Evolutionary conservation across 2,888 invertebrate genomes (phyloP).

Genomic region (Stomorhina lunata): DNA sequence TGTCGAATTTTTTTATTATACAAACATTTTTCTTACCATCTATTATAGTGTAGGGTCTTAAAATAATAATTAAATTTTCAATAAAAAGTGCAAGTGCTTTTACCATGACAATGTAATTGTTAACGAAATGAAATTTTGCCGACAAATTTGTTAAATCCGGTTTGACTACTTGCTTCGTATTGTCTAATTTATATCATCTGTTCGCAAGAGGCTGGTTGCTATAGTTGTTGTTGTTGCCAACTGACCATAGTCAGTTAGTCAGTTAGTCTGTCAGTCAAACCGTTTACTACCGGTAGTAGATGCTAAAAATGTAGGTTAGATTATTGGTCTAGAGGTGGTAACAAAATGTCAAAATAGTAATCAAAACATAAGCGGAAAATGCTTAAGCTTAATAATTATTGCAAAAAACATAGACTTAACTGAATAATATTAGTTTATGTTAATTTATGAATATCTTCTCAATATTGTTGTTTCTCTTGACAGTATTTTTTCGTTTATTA

Average conservation of each 20-base stretch:
- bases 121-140: not conserved
- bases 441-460: not conserved
- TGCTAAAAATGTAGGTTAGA: slow-evolving; percentile 57
- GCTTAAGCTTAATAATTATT: not conserved
- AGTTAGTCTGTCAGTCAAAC: slow-evolving; percentile 1
- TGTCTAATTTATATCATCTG: not conserved
- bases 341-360: not conserved
- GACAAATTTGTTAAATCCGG: no score
- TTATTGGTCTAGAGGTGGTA: slow-evolving; percentile 67
- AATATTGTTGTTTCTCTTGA: slow-evolving; percentile 15
- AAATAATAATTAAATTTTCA: slow-evolving; percentile 69
- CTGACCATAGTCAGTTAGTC: not conserved
- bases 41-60: no score
- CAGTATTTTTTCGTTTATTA: slow-evolving; percentile 23
- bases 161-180: not conserved
- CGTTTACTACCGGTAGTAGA: not conserved
- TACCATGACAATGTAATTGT: slow-evolving; percentile 71
- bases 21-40: no score
- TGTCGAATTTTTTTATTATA: no score
- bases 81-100: slow-evolving; percentile 74
- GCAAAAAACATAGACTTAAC: not conserved
- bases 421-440: not conserved
- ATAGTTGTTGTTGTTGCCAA: not conserved
- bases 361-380: no score
- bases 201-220: not conserved